phyloP scores from a whole-genome alignment of 2,888 invertebrate genomes.

The Nematopogon swammerdamellus region DNA sequence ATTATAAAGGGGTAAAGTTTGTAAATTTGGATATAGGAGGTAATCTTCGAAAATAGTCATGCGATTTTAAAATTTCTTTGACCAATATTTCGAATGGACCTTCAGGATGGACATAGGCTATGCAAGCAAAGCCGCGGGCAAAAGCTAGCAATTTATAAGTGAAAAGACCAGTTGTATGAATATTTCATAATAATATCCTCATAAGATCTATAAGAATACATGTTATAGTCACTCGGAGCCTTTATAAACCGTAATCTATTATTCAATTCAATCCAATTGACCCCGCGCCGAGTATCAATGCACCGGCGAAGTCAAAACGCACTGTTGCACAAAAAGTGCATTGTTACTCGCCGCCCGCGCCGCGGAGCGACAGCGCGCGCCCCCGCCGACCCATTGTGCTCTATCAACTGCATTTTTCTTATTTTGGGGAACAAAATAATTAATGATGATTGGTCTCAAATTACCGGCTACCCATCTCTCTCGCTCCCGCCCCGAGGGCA shows the following conservation, averaged over 20 bases:
- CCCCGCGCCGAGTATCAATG: neutral
- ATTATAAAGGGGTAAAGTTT: too few relatives aligned
- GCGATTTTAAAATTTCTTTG: too few relatives aligned
- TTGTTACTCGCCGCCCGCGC: neutral
- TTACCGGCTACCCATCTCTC: slow-evolving; percentile 36
- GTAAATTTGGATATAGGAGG: too few relatives aligned
- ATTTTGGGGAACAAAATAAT: slow-evolving; percentile 25
- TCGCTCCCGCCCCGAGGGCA: slow-evolving; percentile 19
- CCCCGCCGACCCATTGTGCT: neutral
- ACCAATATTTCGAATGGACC: too few relatives aligned
- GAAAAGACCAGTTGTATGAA: too few relatives aligned
- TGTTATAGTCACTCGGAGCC: too few relatives aligned
- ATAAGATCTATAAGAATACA: too few relatives aligned
- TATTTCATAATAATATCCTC: too few relatives aligned
- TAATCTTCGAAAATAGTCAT: too few relatives aligned
- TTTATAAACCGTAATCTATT: neutral
- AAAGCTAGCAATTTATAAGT: too few relatives aligned
- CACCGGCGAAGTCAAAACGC: neutral
- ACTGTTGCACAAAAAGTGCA: neutral
- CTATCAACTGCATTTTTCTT: neutral
- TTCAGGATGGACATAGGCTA: too few relatives aligned
- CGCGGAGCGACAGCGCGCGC: neutral
- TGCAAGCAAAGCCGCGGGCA: too few relatives aligned
- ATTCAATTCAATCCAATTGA: neutral
- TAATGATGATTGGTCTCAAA: slow-evolving; percentile 56